phyloP scores from a whole-genome alignment of 2,888 invertebrate genomes.

The Mactromeris polynyma region DNA sequence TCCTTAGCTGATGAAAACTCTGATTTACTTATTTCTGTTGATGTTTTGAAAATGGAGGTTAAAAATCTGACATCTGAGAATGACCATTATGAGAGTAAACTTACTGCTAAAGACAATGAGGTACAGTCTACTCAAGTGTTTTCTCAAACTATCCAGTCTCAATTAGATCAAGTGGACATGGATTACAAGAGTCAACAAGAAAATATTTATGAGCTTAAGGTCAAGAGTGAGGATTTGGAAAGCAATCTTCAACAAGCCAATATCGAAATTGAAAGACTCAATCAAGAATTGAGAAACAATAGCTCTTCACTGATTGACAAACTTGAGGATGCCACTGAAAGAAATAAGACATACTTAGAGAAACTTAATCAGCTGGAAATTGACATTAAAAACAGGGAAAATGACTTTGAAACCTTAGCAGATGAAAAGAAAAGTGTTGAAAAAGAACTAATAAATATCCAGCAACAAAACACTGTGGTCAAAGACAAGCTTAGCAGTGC shows the following conservation, averaged over 20 bases:
- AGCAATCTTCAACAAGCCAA: slow-evolving; percentile 59
- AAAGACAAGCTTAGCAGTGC: slow-evolving; percentile 20
- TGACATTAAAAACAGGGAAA: slow-evolving; percentile 41
- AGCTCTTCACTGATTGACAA: slow-evolving; percentile 26
- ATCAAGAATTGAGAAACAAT: slow-evolving; percentile 48
- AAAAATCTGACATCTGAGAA: slow-evolving; percentile 47
- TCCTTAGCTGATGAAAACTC: slow-evolving; percentile 51
- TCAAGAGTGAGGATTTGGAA: slow-evolving; percentile 59
- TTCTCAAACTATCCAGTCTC: slow-evolving; percentile 65
- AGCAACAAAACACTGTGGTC: background rate
- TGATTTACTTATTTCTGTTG: slow-evolving; percentile 39
- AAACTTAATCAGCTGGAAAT: slow-evolving; percentile 45
- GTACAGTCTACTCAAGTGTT: slow-evolving; percentile 69
- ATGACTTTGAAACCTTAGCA: slow-evolving; percentile 38
- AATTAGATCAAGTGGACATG: slow-evolving; percentile 62
- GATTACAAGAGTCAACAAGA: slow-evolving; percentile 60
- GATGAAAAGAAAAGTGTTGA: slow-evolving; percentile 46
- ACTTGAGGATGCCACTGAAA: slow-evolving; percentile 48
- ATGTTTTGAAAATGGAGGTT: slow-evolving; percentile 46
- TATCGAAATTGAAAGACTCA: slow-evolving; percentile 56
- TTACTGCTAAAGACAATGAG: slow-evolving; percentile 64
- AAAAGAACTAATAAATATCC: slow-evolving; percentile 28
- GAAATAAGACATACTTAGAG: slow-evolving; percentile 48
- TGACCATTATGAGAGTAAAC: slow-evolving; percentile 40
- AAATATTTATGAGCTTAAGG: slow-evolving; percentile 52